Base-by-base conservation (phyloP, 1,140 invertebrate genomes). In the Drosophila dunni region DNA sequence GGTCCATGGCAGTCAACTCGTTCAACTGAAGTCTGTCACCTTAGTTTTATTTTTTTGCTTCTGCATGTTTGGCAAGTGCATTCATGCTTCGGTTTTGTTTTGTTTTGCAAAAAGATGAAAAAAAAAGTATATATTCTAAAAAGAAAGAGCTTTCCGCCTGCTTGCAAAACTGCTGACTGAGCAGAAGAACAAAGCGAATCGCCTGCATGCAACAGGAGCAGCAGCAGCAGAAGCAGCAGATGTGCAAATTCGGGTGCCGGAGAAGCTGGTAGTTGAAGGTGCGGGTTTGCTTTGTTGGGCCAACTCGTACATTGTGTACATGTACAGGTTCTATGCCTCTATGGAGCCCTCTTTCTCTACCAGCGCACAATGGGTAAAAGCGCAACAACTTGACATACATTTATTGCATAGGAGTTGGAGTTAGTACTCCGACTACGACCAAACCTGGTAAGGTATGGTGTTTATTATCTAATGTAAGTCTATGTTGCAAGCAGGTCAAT, bases 141-240 rank as follows among this genome's bases (percentile, higher is more conserved):
- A 20, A 56, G 34, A 56, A 78, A 60, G 63, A 72, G 42, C 50
- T 70, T 78, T 67, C 54, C 57, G 65, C 62, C 62, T 71, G 76
- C 73, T 64, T 48, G 77, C 54, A 48, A 81, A 81, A 85, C 77
- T 85, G 82, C 82, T 85, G 82, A 85, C 75, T 81, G 82, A 85
- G 82, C 82, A 85, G 75, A 85, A 85, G 82, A 85, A 85, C 82
- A 85, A 85, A 85, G 81, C 75, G 70, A 84, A 62, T 84, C 68
- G 82, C 60, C 69, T 71, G 74, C 74, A 67, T 75, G 75, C 81
- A 44, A 64, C 69, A 44, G 62, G 44, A 51, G 46, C 57, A 46
- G 56, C 61, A 62, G 57, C 46, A 48, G 57, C 13, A 15, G 45
- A 13, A 13, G n/a, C n/a, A n/a, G 36, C n/a, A 42, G 38, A n/a